Evolutionary conservation across 2,888 invertebrate species (phyloP), one percentile per base, ranked within the genome.

Genomic region (Eupithecia vulgata): DNA sequence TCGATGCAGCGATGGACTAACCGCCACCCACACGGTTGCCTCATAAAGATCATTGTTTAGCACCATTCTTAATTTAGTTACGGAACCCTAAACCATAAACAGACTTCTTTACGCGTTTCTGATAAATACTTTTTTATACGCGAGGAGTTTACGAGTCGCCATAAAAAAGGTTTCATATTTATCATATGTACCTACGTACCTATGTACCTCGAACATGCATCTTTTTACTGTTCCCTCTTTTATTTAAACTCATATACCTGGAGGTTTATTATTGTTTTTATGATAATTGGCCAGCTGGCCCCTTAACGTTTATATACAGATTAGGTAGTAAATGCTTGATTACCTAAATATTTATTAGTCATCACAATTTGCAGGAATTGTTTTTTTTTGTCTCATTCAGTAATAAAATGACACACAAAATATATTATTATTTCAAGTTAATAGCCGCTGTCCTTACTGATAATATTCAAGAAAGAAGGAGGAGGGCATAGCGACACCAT

Each of bases 141-240:
- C 52, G 67, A 71, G n/a, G 48, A 67, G 62, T 75, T 75, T 75
- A 75, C 72, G 75, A 75, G 70, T 21, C 17, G n/a, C 61, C 72
- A 62, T 75, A 74, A 75, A 72, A 52, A 70, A 72, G 70, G 72
- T 64, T 72, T 75, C 75, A 75, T 75, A 75, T 72, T 74, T 75
- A 74, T 71, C 2, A 4, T n/a, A n/a, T n/a, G n/a, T n/a, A n/a
- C n/a, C n/a, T n/a, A 13, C 8, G 65, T 65, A 35, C 67, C 59
- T 71, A 65, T 61, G 69, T 62, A 40, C 66, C 67, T 61, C n/a
- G 40, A 72, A 67, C 67, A 52, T 72, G 64, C 75, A 72, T 70
- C 52, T 64, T 69, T 74, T 74, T 67, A 74, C 67, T 67, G 65
- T 48, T 21, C 71, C 21, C 61, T 67, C 57, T 67, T 72, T 70